Evolutionary conservation across 2,113 vertebrate species (phyloP).

Genomic region (Pseudorhombus dupliciocellatus): DNA sequence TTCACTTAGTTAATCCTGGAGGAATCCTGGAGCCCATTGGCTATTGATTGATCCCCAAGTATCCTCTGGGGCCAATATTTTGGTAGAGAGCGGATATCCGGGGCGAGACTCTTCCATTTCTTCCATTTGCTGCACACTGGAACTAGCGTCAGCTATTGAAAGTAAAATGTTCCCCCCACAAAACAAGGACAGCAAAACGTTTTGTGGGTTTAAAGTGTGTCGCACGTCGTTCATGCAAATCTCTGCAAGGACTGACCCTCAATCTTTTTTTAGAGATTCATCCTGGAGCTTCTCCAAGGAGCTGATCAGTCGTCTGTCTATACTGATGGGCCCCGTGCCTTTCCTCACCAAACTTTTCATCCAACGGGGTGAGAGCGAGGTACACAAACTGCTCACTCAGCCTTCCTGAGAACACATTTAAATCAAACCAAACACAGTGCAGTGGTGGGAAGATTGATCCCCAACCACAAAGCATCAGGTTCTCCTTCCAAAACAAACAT

Average conservation of each 20-base stretch:
- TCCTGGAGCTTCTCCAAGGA: conserved; percentile 5
- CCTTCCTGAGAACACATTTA: background rate
- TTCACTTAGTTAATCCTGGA: conserved; percentile 17
- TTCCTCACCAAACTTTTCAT: conserved; percentile 12
- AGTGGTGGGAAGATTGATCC: conserved; percentile 20
- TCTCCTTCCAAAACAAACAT: conserved; percentile 26
- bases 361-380: background rate
- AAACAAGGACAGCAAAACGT: background rate
- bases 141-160: background rate
- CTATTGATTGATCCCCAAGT: background rate
- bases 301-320: background rate
- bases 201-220: background rate
- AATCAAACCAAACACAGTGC: background rate
- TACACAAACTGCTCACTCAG: conserved; percentile 13
- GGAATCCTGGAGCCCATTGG: background rate
- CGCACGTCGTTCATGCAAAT: background rate
- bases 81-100: background rate
- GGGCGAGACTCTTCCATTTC: background rate
- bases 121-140: background rate
- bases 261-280: background rate
- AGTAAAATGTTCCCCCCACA: background rate
- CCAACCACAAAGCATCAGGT: conserved; percentile 9
- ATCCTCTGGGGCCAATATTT: background rate
- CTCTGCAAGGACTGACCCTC: too few relatives aligned
- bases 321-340: background rate